A percentile compares a stretch with the other conserved stretches of the same genome.
Conservation (phyloP, 2,797 vertebrate species). For the Eurystomus glaucurus region DNA sequence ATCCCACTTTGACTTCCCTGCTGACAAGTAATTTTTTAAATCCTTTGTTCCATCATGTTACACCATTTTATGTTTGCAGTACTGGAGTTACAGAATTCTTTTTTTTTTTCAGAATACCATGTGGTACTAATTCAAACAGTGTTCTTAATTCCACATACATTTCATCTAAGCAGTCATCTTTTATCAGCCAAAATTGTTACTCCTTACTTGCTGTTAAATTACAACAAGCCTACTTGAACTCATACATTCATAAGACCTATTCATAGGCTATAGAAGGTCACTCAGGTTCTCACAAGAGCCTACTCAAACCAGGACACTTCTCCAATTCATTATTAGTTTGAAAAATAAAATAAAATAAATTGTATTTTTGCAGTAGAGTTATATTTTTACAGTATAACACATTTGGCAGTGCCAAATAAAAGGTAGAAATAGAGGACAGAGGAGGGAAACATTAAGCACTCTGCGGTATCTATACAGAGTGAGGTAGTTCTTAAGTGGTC, state of each 20-base stretch:
- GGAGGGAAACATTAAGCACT: not conserved
- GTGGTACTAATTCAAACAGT: not conserved
- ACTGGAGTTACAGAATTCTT: not conserved
- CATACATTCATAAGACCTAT: not conserved
- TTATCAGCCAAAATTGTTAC: not conserved
- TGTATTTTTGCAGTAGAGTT: not conserved
- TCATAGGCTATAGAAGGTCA: not conserved
- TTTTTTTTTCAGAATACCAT: not conserved
- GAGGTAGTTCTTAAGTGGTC: not conserved
- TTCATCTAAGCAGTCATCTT: not conserved
- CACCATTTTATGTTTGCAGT: not conserved
- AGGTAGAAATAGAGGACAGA: not conserved
- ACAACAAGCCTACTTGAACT: not conserved
- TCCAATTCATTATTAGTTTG: not conserved
- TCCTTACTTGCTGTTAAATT: not conserved
- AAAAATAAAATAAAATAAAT: not conserved
- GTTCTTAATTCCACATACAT: not conserved
- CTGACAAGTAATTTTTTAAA: not conserved
- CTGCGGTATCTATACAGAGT: accelerated
- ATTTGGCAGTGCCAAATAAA: not conserved
- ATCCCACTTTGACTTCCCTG: not conserved
- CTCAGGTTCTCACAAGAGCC: not conserved
- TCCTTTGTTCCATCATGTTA: not conserved
- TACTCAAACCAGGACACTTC: not conserved
- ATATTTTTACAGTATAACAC: not conserved